Evolutionary conservation across 2,888 invertebrate species (phyloP).

Genomic region (Acrocera orbiculus): DNA sequence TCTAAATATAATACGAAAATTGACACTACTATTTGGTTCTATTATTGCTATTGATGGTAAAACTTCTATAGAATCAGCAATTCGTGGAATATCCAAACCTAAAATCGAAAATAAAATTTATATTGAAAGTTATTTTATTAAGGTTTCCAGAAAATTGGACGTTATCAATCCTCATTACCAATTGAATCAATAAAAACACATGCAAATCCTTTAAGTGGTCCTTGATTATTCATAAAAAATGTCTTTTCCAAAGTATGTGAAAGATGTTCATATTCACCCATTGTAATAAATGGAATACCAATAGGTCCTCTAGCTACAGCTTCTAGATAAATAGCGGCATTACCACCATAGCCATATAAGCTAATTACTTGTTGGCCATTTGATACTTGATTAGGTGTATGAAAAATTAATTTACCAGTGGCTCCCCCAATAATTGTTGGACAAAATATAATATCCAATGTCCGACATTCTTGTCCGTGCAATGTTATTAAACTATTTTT

Average conservation of each 20-base stretch:
- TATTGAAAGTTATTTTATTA: too few relatives aligned
- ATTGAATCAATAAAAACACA: slow-evolving; percentile 21
- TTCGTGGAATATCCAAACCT: slow-evolving; percentile 21
- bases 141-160: too few relatives aligned
- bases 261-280: slow-evolving; percentile 36
- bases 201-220: slow-evolving; percentile 37
- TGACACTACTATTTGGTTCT: slow-evolving; percentile 26
- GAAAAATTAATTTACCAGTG: slow-evolving; percentile 35
- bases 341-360: slow-evolving; percentile 43
- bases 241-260: slow-evolving; percentile 29
- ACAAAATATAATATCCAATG: slow-evolving; percentile 36
- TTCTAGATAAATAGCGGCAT: slow-evolving; percentile 33
- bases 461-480: slow-evolving; percentile 39
- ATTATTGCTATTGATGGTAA: slow-evolving; percentile 32
- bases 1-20: slow-evolving; percentile 29
- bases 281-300: slow-evolving; percentile 38
- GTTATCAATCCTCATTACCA: too few relatives aligned
- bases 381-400: slow-evolving; percentile 17
- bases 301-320: slow-evolving; percentile 37
- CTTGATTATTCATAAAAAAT: slow-evolving; percentile 37
- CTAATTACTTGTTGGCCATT: background rate
- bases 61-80: slow-evolving; percentile 24
- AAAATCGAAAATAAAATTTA: too few relatives aligned
- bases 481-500: slow-evolving; percentile 30
- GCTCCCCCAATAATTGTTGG: slow-evolving; percentile 38